A percentile compares a stretch with the other conserved stretches of the same genome.
Evolutionary conservation across 2,797 vertebrate species (phyloP).

Genomic region (Gadopsis marmoratus): DNA sequence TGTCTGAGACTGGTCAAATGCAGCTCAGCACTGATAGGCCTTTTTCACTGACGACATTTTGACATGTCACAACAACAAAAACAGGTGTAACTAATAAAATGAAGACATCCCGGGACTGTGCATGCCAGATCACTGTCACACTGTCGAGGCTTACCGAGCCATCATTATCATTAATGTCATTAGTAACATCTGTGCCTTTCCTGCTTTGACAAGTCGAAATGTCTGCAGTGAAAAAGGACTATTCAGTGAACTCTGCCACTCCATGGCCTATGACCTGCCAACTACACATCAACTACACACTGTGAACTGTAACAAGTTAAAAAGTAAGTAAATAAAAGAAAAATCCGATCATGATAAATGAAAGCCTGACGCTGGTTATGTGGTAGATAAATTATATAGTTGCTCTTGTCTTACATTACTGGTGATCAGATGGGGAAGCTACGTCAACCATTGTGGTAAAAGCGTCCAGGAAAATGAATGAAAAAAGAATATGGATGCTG

Average conservation of each 20-base stretch:
- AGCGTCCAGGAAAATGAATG: background rate
- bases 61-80: too few species aligned
- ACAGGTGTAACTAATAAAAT: too few species aligned
- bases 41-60: background rate
- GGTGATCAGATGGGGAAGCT: background rate
- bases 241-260: background rate
- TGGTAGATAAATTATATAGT: background rate
- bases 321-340: background rate
- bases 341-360: background rate
- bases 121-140: too few species aligned
- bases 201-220: background rate
- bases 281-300: background rate
- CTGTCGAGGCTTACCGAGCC: background rate
- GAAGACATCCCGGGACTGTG: too few species aligned
- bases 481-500: background rate
- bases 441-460: background rate
- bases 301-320: background rate
- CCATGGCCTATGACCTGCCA: background rate
- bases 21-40: background rate
- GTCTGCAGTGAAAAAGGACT: background rate
- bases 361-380: background rate
- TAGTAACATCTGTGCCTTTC: background rate
- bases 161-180: background rate
- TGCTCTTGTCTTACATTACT: background rate
- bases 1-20: background rate